A percentile compares a stretch with the other conserved stretches of the same genome.
These are phyloP conservation scores for Orientallactaga sibirica DNA, from an alignment of 2,797 vertebrate genomes.

Conservation along the genomic window DNA sequence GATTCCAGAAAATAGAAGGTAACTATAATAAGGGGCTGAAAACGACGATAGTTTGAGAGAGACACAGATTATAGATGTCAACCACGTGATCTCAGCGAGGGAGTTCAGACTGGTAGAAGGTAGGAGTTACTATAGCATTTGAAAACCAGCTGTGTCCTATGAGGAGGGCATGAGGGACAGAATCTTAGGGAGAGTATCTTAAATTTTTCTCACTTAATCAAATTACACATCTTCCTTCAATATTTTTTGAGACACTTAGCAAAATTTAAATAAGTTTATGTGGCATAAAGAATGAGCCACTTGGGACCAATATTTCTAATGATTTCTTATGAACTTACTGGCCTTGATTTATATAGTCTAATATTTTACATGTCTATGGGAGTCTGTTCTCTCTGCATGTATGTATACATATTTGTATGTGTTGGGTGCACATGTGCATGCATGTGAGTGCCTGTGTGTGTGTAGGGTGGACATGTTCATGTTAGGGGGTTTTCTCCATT, in stretches of 20 bases:
- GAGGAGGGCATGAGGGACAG: background rate
- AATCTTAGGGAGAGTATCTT: background rate
- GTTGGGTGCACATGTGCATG: too few species aligned
- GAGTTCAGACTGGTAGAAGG: background rate
- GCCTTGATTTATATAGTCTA: background rate
- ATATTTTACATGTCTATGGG: too few species aligned
- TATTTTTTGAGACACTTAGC: constrained; percentile 24
- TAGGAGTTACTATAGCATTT: background rate
- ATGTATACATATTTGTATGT: too few species aligned
- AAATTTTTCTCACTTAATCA: constrained; percentile 48
- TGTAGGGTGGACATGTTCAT: too few species aligned
- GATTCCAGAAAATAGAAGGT: constrained; percentile 27
- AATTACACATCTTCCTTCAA: background rate
- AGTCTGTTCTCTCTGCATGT: too few species aligned
- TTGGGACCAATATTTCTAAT: background rate
- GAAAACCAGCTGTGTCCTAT: background rate
- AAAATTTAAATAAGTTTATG: constrained; percentile 20
- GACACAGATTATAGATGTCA: background rate
- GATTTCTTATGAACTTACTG: constrained; percentile 47
- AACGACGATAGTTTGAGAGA: constrained; percentile 18
- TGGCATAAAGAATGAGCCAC: constrained; percentile 29
- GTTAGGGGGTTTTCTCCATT: too few species aligned
- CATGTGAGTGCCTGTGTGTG: too few species aligned
- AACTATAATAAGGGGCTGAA: constrained; percentile 19
- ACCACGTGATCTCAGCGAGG: background rate